A percentile compares a stretch with the other conserved stretches of the same genome.
These are phyloP conservation scores for Pteropus alecto DNA, from an alignment of 2,113 vertebrate genomes.

Conservation along the genomic window DNA sequence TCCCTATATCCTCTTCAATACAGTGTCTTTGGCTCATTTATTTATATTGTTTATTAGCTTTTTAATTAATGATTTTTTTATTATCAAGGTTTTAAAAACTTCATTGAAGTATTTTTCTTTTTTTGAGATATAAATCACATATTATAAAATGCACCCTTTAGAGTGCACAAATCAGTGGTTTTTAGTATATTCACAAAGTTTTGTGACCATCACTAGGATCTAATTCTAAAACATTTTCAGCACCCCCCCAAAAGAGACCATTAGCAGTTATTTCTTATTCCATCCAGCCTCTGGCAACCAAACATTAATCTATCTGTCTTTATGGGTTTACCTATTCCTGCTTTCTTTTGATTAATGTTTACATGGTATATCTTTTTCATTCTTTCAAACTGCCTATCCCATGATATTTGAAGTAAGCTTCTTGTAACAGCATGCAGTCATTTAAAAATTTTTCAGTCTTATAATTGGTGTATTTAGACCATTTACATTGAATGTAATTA, in stretches of 20 bases:
- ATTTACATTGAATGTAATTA: neutral
- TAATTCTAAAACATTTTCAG: neutral
- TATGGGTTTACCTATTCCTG: neutral
- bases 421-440: neutral
- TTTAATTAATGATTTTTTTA: neutral
- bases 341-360: neutral
- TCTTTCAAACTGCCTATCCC: neutral
- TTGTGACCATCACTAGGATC: neutral
- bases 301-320: neutral
- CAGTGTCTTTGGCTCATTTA: neutral
- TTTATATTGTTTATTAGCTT: neutral
- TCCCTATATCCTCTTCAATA: neutral
- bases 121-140: neutral
- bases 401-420: slow-evolving; percentile 2
- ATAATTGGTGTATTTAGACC: neutral
- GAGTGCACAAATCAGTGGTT: neutral
- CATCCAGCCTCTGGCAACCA: neutral
- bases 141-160: neutral
- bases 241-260: neutral
- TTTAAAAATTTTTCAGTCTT: neutral
- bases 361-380: neutral
- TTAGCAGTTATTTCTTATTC: neutral
- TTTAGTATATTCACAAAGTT: neutral
- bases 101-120: neutral
- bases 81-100: neutral